Evolutionary conservation across 2,113 vertebrate species (phyloP).

Genomic region (Rhinolophus sinicus): DNA sequence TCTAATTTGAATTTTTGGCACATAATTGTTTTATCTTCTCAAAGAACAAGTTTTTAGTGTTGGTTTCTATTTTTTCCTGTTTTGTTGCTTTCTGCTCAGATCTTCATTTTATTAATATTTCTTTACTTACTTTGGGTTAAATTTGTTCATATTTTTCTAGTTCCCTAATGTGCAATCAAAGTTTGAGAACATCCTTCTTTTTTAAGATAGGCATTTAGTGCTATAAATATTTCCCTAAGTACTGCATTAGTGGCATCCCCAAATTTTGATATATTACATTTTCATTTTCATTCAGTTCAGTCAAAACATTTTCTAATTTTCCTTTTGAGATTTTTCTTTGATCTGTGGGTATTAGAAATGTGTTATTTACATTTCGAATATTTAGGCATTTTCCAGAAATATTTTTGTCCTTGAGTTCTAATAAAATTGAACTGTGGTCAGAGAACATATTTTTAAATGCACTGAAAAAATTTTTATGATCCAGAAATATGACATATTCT

Average conservation of each 20-base stretch:
- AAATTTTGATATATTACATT: neutral
- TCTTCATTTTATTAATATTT: neutral
- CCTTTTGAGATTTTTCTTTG: neutral
- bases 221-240: neutral
- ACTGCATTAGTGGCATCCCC: neutral
- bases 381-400: neutral
- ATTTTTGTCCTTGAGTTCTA: conserved; percentile 19
- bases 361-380: conserved; percentile 29
- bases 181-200: neutral
- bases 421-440: neutral
- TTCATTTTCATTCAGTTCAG: neutral
- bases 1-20: neutral
- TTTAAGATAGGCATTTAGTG: neutral
- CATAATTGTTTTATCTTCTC: neutral
- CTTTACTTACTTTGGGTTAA: neutral
- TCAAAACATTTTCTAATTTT: neutral
- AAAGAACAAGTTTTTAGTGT: neutral
- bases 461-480: neutral
- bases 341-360: neutral
- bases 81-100: neutral
- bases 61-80: neutral
- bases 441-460: neutral
- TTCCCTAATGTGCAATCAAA: neutral
- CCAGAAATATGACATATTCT: neutral
- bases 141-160: neutral